These are phyloP conservation scores for Hirtodrosophila cameraria DNA, from an alignment of 2,888 invertebrate genomes.

Conservation along the genomic window DNA sequence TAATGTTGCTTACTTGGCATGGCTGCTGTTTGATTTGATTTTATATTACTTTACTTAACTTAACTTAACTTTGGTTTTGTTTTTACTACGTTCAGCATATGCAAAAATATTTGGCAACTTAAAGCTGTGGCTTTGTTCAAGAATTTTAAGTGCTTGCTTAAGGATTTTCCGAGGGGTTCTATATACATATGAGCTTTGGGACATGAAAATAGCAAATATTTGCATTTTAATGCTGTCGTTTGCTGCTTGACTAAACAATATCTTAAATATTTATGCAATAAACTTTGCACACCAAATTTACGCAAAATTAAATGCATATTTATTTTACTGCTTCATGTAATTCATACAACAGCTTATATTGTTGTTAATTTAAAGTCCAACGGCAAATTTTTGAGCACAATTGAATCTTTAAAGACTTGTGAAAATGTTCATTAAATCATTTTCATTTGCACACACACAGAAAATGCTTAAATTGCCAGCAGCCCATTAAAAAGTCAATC, in stretches of 20 bases:
- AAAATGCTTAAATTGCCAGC: conserved; percentile 27
- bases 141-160: conserved; percentile 22
- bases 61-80: conserved; percentile 44
- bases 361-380: conserved; percentile 6
- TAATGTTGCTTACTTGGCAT: conserved; percentile 58
- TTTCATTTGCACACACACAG: conserved; percentile 14
- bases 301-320: conserved; percentile 34
- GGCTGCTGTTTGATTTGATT: conserved; percentile 43
- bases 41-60: conserved; percentile 27
- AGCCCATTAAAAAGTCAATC: conserved; percentile 67
- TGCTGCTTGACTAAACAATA: conserved; percentile 22
- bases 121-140: conserved; percentile 22
- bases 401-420: conserved; percentile 38
- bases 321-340: conserved; percentile 15
- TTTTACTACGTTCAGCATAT: conserved; percentile 46
- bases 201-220: conserved; percentile 14
- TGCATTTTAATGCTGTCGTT: conserved; percentile 34
- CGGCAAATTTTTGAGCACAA: conserved; percentile 24
- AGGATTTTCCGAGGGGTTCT: not conserved
- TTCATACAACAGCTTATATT: not conserved
- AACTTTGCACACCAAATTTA: conserved; percentile 7
- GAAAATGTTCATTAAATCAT: conserved; percentile 32
- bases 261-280: conserved; percentile 12
- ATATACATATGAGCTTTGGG: not conserved
- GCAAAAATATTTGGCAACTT: conserved; percentile 54